Percentiles rank a stretch among this genome's conserved stretches.
phyloP scores from a whole-genome alignment of 2,797 vertebrate species.

The Xenopus petersii region DNA sequence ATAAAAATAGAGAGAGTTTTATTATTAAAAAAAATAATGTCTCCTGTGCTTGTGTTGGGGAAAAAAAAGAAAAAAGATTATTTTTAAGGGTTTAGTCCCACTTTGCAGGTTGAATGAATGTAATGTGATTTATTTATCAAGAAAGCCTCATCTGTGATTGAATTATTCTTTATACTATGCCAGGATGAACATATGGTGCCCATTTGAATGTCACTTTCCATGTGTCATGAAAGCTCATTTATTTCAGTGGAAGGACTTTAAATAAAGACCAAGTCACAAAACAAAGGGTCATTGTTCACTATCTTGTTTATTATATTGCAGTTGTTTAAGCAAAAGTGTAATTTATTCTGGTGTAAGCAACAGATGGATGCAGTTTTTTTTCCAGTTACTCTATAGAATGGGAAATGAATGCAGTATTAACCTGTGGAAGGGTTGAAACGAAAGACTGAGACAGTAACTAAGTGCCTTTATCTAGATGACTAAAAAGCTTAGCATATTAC shows the following conservation, averaged over 20 bases:
- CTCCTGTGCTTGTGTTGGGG: too few relatives aligned
- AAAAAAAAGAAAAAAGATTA: too few relatives aligned
- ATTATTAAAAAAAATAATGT: too few relatives aligned
- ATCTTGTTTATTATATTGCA: slow-evolving; percentile 47
- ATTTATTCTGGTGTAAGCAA: slow-evolving; percentile 26
- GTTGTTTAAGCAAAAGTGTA: slow-evolving; percentile 39
- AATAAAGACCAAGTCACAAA: slow-evolving; percentile 26
- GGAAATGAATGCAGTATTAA: slow-evolving; percentile 34
- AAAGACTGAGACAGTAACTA: slow-evolving; percentile 13
- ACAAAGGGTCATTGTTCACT: slow-evolving; percentile 41
- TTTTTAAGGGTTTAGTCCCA: too few relatives aligned
- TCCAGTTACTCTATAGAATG: slow-evolving; percentile 23
- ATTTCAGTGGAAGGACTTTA: slow-evolving; percentile 34
- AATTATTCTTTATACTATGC: slow-evolving; percentile 24
- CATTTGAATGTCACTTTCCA: slow-evolving; percentile 41
- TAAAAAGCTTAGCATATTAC: not conserved
- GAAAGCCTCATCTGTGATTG: not conserved
- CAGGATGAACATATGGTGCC: slow-evolving; percentile 40
- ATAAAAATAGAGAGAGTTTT: too few relatives aligned
- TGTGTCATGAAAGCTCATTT: slow-evolving; percentile 31
- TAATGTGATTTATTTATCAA: not conserved
- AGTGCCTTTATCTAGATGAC: slow-evolving; percentile 6
- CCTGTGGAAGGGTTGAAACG: slow-evolving; percentile 9
- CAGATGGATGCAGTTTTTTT: slow-evolving; percentile 39
- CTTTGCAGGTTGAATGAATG: too few relatives aligned